Evolutionary conservation across 64 coral and sea anemone genomes (phyloP).

Genomic region (Actinia equina): DNA sequence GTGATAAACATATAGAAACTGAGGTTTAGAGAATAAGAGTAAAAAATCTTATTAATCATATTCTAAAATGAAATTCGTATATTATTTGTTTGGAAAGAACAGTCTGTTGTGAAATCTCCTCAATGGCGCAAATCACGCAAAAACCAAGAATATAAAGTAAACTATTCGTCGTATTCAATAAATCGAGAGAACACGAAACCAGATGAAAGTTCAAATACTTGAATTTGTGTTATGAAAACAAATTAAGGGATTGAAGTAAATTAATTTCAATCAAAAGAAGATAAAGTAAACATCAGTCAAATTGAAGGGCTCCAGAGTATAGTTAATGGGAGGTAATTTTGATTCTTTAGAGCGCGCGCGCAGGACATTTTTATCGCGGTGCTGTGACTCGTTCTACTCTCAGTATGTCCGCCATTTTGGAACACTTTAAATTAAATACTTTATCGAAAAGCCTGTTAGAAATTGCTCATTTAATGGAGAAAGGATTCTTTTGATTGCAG

Average conservation of each 20-base stretch:
- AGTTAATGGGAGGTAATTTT: background rate
- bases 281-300: background rate
- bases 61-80: background rate
- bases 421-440: no score
- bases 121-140: background rate
- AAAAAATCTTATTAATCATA: background rate
- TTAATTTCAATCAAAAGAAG: slow-evolving; percentile 10
- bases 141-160: background rate
- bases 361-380: background rate
- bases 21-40: background rate
- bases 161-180: background rate
- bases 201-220: background rate
- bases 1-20: background rate
- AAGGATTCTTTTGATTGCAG: no score
- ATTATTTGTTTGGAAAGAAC: background rate
- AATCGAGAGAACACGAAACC: background rate
- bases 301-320: background rate
- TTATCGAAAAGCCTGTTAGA: no score
- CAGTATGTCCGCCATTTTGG: background rate
- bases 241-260: slow-evolving; percentile 1
- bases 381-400: background rate
- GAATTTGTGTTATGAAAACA: background rate
- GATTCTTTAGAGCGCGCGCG: background rate
- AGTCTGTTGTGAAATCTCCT: background rate
- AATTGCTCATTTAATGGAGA: no score